Evolutionary conservation across 2,113 vertebrate genomes (phyloP).

Genomic region (Dolichotis patagonum): DNA sequence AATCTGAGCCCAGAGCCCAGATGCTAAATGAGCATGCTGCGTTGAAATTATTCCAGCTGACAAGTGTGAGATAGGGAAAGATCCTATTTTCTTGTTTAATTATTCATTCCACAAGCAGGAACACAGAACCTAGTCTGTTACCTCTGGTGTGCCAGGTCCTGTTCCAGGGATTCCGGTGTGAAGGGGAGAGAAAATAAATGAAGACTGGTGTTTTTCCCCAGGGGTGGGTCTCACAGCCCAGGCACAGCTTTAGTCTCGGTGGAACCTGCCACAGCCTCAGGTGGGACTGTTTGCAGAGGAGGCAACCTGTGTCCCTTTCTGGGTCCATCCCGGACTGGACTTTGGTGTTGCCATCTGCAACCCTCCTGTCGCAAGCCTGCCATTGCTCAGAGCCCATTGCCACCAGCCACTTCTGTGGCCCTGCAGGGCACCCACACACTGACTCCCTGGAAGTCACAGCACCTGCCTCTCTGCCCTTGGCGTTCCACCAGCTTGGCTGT

Average conservation of each 20-base stretch:
- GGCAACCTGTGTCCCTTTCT: neutral
- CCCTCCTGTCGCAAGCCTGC: neutral
- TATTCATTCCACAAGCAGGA: constrained; percentile 15
- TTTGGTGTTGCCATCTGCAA: neutral
- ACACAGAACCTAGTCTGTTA: neutral
- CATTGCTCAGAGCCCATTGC: neutral
- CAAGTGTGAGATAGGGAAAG: neutral
- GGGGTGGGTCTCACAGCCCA: neutral
- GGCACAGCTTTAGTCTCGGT: neutral
- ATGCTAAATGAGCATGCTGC: neutral
- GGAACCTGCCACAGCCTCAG: neutral
- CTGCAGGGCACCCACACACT: neutral
- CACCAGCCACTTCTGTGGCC: neutral
- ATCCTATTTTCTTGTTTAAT: neutral
- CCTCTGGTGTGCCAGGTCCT: neutral
- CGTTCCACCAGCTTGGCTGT: constrained; percentile 21
- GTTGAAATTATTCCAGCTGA: neutral
- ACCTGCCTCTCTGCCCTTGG: constrained; percentile 59
- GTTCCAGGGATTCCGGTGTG: neutral
- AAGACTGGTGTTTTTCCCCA: neutral
- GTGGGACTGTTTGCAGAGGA: neutral
- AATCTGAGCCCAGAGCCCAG: neutral
- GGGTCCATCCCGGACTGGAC: neutral
- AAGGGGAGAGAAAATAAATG: neutral
- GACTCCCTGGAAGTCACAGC: constrained; percentile 12